Conservation (phyloP, 2,113 vertebrate species). For the Pan paniscus region DNA sequence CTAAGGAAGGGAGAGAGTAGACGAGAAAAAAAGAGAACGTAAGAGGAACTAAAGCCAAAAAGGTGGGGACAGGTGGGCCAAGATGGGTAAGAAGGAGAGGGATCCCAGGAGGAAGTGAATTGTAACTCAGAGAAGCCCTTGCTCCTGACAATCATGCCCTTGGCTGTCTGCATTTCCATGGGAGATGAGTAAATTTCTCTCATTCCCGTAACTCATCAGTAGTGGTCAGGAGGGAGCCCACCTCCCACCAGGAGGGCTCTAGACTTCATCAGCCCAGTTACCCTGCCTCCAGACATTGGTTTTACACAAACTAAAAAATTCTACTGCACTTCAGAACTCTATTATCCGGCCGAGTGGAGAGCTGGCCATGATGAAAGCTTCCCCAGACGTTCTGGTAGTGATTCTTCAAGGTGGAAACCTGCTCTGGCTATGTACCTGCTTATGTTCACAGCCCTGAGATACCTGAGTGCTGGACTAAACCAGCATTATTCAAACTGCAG, state of each 20-base stretch:
- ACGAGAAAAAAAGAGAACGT: background rate
- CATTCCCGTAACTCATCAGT: fast-evolving
- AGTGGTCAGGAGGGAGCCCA: background rate
- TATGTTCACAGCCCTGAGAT: background rate
- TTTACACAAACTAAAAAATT: background rate
- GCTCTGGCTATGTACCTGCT: background rate
- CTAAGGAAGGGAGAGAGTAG: background rate
- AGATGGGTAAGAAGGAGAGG: too few species aligned
- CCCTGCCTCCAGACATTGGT: background rate
- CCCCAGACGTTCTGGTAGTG: background rate
- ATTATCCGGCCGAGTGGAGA: background rate
- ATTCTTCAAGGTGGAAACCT: background rate
- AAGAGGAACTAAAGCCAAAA: background rate
- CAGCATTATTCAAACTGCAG: background rate
- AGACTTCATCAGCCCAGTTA: fast-evolving
- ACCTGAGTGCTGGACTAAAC: background rate
- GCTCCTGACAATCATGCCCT: background rate
- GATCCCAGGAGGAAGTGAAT: background rate
- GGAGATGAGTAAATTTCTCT: background rate
- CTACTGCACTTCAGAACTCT: background rate
- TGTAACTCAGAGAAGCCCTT: fast-evolving
- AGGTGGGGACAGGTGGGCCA: too few species aligned
- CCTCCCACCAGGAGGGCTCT: fast-evolving
- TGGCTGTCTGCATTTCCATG: fast-evolving
- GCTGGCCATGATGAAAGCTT: too few species aligned